Conservation (phyloP, 2,888 invertebrate species). For the Autographa gamma region DNA sequence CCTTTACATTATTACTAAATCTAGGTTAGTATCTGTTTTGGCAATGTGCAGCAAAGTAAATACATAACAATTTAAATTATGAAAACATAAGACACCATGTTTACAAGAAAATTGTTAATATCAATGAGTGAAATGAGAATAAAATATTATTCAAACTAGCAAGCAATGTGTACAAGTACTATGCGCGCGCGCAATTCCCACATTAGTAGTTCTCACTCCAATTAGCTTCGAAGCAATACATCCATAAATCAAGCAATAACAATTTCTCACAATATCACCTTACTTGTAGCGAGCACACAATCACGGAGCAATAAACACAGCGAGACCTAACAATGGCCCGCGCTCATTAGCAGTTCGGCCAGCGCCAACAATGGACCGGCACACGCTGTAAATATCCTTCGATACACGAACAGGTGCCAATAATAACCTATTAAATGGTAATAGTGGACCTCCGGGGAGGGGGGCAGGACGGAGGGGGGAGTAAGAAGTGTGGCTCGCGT, state of each 20-base stretch:
- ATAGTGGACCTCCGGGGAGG: neutral
- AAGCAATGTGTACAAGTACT: neutral
- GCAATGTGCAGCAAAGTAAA: too few relatives aligned
- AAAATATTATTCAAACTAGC: too few relatives aligned
- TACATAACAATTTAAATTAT: too few relatives aligned
- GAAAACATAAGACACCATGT: too few relatives aligned
- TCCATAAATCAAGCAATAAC: constrained; percentile 1
- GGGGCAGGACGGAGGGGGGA: neutral
- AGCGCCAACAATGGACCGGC: constrained; percentile 19
- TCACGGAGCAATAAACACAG: constrained; percentile 8
- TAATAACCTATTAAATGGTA: constrained; percentile 32
- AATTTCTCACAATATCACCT: constrained; percentile 5
- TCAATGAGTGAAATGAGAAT: too few relatives aligned
- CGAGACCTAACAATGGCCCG: neutral
- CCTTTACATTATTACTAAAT: too few relatives aligned
- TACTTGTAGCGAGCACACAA: neutral
- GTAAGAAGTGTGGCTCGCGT: neutral
- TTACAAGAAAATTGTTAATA: too few relatives aligned
- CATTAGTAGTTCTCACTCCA: neutral
- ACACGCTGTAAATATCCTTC: constrained; percentile 11
- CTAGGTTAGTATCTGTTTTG: too few relatives aligned
- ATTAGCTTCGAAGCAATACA: neutral
- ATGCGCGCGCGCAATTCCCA: neutral
- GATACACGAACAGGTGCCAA: constrained; percentile 9
- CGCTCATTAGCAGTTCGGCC: constrained; percentile 22